Conservation (phyloP, 2,888 invertebrate species). For the Hypselothyrea guttata region DNA sequence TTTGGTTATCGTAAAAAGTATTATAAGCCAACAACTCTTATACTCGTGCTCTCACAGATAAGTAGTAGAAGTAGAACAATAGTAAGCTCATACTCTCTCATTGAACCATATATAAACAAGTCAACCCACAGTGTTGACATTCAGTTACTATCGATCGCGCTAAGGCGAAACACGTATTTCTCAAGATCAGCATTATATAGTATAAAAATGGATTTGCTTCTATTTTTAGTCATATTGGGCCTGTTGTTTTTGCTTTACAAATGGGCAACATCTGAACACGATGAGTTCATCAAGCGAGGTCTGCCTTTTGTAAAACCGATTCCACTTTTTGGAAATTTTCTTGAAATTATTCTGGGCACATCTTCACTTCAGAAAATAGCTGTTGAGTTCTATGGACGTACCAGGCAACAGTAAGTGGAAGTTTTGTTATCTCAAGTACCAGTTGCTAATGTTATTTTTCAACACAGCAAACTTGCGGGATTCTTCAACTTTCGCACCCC, state of each 20-base stretch:
- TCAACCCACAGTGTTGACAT: background rate
- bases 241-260: constrained; percentile 48
- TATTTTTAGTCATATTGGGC: constrained; percentile 1
- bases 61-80: no score
- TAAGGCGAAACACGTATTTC: background rate
- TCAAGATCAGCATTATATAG: constrained; percentile 4
- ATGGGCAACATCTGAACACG: constrained; percentile 53
- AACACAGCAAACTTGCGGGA: constrained; percentile 81
- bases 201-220: constrained; percentile 1
- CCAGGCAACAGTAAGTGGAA: constrained; percentile 55
- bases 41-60: no score
- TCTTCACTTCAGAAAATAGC: constrained; percentile 3
- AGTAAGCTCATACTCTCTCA: no score
- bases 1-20: no score
- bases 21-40: no score
- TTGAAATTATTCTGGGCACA: constrained; percentile 2
- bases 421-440: background rate
- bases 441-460: background rate
- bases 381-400: constrained; percentile 39
- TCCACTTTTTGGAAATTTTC: constrained; percentile 7
- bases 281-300: constrained; percentile 60
- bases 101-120: constrained; percentile 2
- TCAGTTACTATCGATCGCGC: constrained; percentile 1
- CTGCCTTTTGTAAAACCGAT: constrained; percentile 60
- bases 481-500: constrained; percentile 72